Base-by-base conservation (phyloP, 2,888 invertebrate genomes). In the Timandra comae region DNA sequence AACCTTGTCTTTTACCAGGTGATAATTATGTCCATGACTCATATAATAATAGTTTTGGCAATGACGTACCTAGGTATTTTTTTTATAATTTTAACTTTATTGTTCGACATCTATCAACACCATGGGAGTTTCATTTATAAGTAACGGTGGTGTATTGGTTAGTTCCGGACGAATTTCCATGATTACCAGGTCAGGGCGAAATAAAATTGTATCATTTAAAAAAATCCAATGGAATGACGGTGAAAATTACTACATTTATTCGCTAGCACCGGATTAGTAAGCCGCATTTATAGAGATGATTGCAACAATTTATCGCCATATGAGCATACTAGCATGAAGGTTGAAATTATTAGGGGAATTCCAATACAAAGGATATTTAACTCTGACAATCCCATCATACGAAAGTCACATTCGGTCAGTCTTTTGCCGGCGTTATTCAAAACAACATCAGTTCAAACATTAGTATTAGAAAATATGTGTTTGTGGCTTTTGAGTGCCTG, bases 251-350 rank as follows among this genome's bases (percentile, higher is more conserved):
- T 47, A 61, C 61, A 65, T 61, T 52, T 57, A 53, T 46, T 38
- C 41, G 29, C 32, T 47, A 51, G 56, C 59, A 54, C 61, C 56
- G 58, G 69, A 73, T 78, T 74, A 70, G 69, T 74, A 67, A 77
- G 72, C 66, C 67, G 67, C 69, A 69, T 76, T 71, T 71, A 59
- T 35, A 3, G 3, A 11, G 68, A 57, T 78, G 74, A 81, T 84
- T 80, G 77, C 78, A 63, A 70, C 72, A 80, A 82, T 84, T 81
- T 80, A 64, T 72, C 74, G 72, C 76, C 60, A 57, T 61, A 59
- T 67, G 64, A 65, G 71, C 77, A 81, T 72, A 66, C 70, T 45
- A 74, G 70, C 84, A 82, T 84, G 84, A 85, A 85, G 82, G 84
- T 72, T 80, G 56, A 58, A 64, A 66, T 78, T 68, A 74, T 78